Conservation (phyloP, 2,888 invertebrate species). For the Ypsolopha sequella region DNA sequence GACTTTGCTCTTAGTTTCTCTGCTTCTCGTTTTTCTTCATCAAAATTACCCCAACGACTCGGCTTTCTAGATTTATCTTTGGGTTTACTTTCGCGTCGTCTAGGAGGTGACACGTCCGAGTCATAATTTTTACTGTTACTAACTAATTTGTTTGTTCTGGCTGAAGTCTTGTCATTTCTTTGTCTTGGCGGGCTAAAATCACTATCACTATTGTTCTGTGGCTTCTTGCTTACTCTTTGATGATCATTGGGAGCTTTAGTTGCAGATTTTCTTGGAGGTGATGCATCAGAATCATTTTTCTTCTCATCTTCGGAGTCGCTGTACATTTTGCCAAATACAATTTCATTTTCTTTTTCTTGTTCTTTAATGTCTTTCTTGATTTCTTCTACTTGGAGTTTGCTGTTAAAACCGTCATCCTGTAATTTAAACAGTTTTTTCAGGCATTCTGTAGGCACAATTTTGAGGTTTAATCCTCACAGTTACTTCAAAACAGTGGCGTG, state of each 20-base stretch:
- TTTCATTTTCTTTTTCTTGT: constrained; percentile 50
- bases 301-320: constrained; percentile 59
- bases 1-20: neutral
- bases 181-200: constrained; percentile 48
- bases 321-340: constrained; percentile 62
- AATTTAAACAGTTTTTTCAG: constrained; percentile 1
- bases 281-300: constrained; percentile 33
- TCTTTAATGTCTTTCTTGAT: constrained; percentile 46
- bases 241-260: constrained; percentile 10
- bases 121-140: constrained; percentile 12
- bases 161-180: constrained; percentile 3
- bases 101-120: constrained; percentile 18
- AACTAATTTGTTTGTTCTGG: no score
- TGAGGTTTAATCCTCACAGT: neutral
- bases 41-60: constrained; percentile 5
- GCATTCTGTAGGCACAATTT: neutral
- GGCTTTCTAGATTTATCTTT: constrained; percentile 4
- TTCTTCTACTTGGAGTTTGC: constrained; percentile 55
- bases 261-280: constrained; percentile 19
- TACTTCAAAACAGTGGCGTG: no score
- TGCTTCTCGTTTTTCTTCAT: neutral
- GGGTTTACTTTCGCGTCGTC: neutral
- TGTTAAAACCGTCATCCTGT: constrained; percentile 63
- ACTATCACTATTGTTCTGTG: constrained; percentile 28
- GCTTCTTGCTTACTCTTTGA: neutral